A percentile compares a stretch with the other conserved stretches of the same genome.
Evolutionary conservation across 2,888 invertebrate species (phyloP).

Genomic region (Acanthosepion esculentum): DNA sequence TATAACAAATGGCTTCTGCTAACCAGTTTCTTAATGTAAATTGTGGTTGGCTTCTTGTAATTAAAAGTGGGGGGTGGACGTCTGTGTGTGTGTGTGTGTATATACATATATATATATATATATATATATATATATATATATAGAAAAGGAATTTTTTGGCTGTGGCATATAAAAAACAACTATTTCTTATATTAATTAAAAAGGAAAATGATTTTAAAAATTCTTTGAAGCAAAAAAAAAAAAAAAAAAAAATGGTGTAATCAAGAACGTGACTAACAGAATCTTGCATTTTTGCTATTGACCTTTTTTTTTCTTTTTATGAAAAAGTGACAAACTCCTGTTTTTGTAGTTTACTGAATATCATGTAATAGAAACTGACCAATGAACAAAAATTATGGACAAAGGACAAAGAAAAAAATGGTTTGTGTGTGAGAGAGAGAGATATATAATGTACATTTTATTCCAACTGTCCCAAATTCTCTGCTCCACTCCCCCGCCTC

Average conservation of each 20-base stretch:
- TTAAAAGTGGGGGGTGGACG: background rate
- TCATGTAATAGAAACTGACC: background rate
- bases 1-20: background rate
- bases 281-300: background rate
- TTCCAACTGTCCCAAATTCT: background rate
- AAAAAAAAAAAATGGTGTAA: background rate
- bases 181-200: too few relatives aligned
- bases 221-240: background rate
- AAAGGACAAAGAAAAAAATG: background rate
- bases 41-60: constrained; percentile 4
- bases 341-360: background rate
- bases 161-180: background rate
- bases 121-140: background rate
- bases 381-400: background rate
- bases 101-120: too few relatives aligned
- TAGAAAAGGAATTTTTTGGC: background rate
- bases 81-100: too few relatives aligned
- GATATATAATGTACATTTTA: background rate
- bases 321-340: background rate
- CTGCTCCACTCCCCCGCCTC: background rate
- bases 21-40: background rate
- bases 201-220: too few relatives aligned
- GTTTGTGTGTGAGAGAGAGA: background rate
- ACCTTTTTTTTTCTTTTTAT: background rate
- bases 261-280: background rate